Evolutionary conservation across 1,140 invertebrate genomes (phyloP).

Genomic region (Homalodisca vitripennis): DNA sequence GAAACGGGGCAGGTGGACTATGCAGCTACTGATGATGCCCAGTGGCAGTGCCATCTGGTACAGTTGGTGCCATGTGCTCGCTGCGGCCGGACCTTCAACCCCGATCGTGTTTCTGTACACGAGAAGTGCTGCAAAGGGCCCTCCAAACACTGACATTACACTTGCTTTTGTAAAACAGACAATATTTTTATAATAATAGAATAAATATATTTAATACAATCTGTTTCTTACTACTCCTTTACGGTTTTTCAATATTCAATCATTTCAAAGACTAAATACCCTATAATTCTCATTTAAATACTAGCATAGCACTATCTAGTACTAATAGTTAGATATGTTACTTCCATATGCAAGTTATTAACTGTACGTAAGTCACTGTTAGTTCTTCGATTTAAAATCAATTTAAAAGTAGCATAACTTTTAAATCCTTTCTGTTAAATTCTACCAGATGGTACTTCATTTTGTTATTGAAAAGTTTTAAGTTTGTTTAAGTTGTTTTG

Average conservation of each 20-base stretch:
- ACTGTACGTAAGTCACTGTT: too few species aligned
- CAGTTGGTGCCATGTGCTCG: slow-evolving; percentile 63
- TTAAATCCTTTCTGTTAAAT: too few species aligned
- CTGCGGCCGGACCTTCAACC: slow-evolving; percentile 67
- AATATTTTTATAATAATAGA: slow-evolving; percentile 17
- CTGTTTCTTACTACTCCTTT: neutral
- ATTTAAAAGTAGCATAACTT: too few species aligned
- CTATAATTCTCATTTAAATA: too few species aligned
- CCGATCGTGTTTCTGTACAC: slow-evolving; percentile 66
- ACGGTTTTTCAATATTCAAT: neutral
- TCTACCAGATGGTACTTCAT: too few species aligned
- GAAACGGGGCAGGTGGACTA: slow-evolving; percentile 52
- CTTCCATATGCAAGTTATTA: too few species aligned
- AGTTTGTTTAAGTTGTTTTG: too few species aligned
- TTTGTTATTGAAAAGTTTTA: too few species aligned
- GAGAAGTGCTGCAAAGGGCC: slow-evolving; percentile 58
- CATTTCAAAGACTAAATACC: too few species aligned
- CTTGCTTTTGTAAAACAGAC: neutral
- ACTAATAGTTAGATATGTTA: too few species aligned
- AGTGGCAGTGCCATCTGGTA: slow-evolving; percentile 57
- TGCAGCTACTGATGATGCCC: slow-evolving; percentile 54
- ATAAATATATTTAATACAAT: neutral
- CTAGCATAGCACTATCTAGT: too few species aligned
- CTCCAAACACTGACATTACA: neutral
- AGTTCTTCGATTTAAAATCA: too few species aligned